A percentile compares a stretch with the other conserved stretches of the same genome.
Conservation (phyloP, 2,888 invertebrate genomes). For the Kuschelorhynchus macadamiae region DNA sequence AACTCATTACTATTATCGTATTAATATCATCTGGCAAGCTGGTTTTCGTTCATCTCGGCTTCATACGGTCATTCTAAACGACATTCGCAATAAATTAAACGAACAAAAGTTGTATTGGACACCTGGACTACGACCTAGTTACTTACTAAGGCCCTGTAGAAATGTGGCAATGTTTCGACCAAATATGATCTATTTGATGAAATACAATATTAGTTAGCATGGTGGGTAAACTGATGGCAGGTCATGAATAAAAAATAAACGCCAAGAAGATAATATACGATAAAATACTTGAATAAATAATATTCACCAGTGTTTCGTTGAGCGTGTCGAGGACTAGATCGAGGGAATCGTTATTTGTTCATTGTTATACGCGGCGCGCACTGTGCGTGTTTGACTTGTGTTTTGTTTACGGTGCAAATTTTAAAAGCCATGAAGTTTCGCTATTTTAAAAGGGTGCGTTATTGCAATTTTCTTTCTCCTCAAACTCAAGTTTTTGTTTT, state of each 20-base stretch:
- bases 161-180: constrained; percentile 18
- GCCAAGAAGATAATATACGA: constrained; percentile 7
- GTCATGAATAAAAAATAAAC: constrained; percentile 36
- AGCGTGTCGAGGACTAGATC: constrained; percentile 5
- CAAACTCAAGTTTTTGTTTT: too few species aligned
- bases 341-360: not conserved
- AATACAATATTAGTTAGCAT: constrained; percentile 1
- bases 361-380: not conserved
- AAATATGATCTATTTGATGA: constrained; percentile 21
- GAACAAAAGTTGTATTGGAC: not conserved
- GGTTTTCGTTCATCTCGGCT: too few species aligned
- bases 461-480: too few species aligned
- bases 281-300: constrained; percentile 24
- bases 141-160: not conserved
- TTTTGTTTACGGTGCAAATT: constrained; percentile 2
- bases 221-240: constrained; percentile 32
- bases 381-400: constrained; percentile 6
- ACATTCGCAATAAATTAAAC: too few species aligned
- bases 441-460: constrained; percentile 32
- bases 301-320: constrained; percentile 20
- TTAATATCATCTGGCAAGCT: too few species aligned
- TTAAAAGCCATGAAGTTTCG: constrained; percentile 34
- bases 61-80: too few species aligned
- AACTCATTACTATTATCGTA: too few species aligned
- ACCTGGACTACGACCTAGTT: constrained; percentile 8